These are phyloP conservation scores for Carapus acus DNA, from an alignment of 2,797 vertebrate species.

Conservation along the genomic window DNA sequence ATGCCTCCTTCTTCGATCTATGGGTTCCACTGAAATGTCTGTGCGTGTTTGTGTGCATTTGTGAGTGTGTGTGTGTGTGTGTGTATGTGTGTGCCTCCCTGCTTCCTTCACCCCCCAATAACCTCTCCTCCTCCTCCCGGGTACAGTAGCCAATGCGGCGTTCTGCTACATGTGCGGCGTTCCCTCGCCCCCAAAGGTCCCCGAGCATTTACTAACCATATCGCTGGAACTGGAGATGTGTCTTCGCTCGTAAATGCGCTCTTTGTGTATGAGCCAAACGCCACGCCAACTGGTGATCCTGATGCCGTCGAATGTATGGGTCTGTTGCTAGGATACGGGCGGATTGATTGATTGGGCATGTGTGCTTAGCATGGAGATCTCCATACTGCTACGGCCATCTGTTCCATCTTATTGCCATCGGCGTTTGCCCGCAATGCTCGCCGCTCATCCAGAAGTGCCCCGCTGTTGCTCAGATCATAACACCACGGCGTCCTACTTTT, in stretches of 20 bases:
- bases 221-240: not conserved
- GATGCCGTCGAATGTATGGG: conserved; percentile 2
- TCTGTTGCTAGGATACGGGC: conserved; percentile 37
- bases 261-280: conserved; percentile 7
- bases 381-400: conserved; percentile 10
- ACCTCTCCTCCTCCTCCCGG: too few relatives aligned
- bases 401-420: not conserved
- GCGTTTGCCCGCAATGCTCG: not conserved
- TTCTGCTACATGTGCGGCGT: not conserved
- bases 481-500: too few relatives aligned
- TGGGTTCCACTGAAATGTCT: conserved; percentile 26
- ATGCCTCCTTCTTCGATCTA: conserved; percentile 43
- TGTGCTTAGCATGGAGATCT: conserved; percentile 10
- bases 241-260: not conserved
- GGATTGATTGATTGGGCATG: conserved; percentile 20
- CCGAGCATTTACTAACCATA: not conserved
- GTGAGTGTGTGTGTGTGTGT: too few relatives aligned
- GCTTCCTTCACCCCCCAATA: too few relatives aligned
- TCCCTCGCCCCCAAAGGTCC: conserved; percentile 11
- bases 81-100: too few relatives aligned
- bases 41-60: not conserved
- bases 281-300: not conserved
- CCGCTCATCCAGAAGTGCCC: conserved; percentile 7
- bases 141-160: conserved; percentile 32
- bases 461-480: conserved; percentile 22